These are phyloP conservation scores for Campylomormyrus tamandua DNA, from an alignment of 2,113 vertebrate species.

Conservation along the genomic window DNA sequence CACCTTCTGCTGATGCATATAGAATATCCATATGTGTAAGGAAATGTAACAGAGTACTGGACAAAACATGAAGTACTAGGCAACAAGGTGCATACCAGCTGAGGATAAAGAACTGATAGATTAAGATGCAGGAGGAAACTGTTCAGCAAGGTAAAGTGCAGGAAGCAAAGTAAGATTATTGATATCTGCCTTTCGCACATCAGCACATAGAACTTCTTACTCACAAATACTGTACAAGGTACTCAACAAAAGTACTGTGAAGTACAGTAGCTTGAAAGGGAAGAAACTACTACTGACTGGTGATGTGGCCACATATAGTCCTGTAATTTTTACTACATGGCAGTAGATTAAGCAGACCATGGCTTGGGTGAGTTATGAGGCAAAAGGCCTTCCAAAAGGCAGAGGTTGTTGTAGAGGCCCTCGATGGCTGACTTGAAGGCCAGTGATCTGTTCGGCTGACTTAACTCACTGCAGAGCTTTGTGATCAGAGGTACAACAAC, in stretches of 20 bases:
- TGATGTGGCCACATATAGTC: neutral
- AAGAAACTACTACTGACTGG: neutral
- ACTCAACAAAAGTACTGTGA: neutral
- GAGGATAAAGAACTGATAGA: neutral
- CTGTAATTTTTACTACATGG: neutral
- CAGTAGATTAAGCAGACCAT: neutral
- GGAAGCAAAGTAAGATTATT: neutral
- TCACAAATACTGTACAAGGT: neutral
- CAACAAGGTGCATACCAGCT: neutral
- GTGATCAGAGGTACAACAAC: neutral
- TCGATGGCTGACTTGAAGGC: neutral
- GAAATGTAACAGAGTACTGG: neutral
- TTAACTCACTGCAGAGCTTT: too few relatives aligned
- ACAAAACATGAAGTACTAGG: neutral
- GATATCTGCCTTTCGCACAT: neutral
- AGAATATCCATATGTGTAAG: neutral
- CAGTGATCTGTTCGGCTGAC: neutral
- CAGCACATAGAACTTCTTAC: neutral
- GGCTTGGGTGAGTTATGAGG: neutral
- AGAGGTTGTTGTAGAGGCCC: neutral
- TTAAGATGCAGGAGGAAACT: neutral
- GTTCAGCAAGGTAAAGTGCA: neutral
- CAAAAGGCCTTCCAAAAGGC: neutral
- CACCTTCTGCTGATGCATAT: neutral
- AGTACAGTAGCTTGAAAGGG: neutral